Evolutionary conservation across 2,797 vertebrate genomes (phyloP), one percentile per base, ranked within the genome.

Genomic region (Propithecus deckenii): DNA sequence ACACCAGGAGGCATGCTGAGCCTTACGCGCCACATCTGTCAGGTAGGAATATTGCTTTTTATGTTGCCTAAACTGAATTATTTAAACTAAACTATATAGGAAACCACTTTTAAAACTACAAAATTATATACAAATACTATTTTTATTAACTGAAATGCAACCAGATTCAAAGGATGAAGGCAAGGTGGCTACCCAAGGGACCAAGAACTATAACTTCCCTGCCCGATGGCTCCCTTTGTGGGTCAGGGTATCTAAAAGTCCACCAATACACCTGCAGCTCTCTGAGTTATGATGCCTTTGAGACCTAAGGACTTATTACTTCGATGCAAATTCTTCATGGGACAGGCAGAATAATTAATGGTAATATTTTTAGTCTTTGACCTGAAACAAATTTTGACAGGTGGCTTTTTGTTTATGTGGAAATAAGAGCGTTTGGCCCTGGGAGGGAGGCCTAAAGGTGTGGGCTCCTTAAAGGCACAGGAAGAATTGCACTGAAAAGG

Each of bases 91-190:
- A 86, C 2, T 32, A 83, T 59, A 28, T 48, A 30, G 7, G 22
- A 65, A 93, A 55, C 38, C 57, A 59, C 23, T 55, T 96, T 85
- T 72, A 13, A 94, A 96, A 57, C 32, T 76, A 89, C 52, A 78
- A 81, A 90, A 91, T 74, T 76, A 76, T 67, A 5, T 32, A 50
- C 25, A 65, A 81, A 72, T 43, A 17, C 7, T 50, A 3, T 30
- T 74, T 95, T 95, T 86, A 46, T 91, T 93, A 76, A 71, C 50
- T 55, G 32, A 86, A 75, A 76, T 91, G 23, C 86, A 78, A 86
- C 41, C 35, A 52, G 28, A 86, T 76, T 95, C 67, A 88, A 93
- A 93, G 38, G 41, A 55, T 72, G 38, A 92, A 88, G 32, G 30
- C 20, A 74, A 75, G 43, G 25, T 85, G 57, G 20, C 55, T 90